phyloP scores from a whole-genome alignment of 2,888 invertebrate genomes.

The Calliopum simillimum region DNA sequence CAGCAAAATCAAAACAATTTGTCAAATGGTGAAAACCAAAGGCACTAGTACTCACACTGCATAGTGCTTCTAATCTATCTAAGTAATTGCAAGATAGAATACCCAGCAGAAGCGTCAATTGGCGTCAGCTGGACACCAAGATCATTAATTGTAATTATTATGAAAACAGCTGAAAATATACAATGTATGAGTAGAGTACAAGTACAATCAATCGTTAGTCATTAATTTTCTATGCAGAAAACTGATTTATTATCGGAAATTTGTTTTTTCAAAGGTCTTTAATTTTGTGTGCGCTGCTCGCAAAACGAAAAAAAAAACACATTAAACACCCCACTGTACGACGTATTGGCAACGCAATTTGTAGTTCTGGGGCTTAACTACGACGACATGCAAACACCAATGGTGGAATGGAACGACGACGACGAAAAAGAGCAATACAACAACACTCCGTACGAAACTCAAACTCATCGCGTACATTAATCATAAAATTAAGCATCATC shows the following conservation, averaged over 20 bases:
- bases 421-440: not conserved
- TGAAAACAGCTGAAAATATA: not conserved
- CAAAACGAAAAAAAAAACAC: not conserved
- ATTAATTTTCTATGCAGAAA: conserved; percentile 24
- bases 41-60: not conserved
- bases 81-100: no score
- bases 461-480: conserved; percentile 60
- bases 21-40: conserved; percentile 12
- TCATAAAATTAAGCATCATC: conserved; percentile 63
- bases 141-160: conserved; percentile 32
- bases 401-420: not conserved
- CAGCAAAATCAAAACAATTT: conserved; percentile 13
- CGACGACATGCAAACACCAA: not conserved
- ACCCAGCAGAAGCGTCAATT: conserved; percentile 9
- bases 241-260: conserved; percentile 24
- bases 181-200: not conserved
- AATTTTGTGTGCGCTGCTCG: not conserved
- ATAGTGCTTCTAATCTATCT: not conserved
- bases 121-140: conserved; percentile 10
- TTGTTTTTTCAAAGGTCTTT: conserved; percentile 2
- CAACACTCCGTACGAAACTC: conserved; percentile 7
- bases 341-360: not conserved
- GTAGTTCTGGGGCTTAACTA: not conserved
- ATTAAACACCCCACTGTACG: not conserved
- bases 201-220: conserved; percentile 3